Base-by-base conservation (phyloP, 1,140 invertebrate genomes). In the Magallana ariakensis region DNA sequence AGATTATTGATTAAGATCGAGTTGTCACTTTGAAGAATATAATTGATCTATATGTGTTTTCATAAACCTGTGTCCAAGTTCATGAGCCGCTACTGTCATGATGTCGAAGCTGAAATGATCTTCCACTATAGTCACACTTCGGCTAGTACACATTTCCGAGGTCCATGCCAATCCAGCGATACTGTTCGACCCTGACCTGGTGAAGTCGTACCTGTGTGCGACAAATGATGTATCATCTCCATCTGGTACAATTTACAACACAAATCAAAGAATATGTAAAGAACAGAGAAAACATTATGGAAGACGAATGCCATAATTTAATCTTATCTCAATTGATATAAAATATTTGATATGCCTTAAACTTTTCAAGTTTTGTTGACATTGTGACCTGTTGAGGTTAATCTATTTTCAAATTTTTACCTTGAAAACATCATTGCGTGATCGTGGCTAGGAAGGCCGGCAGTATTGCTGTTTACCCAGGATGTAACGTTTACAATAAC, bases 31-130 rank as follows among this genome's bases (percentile, higher is more conserved):
- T 46, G 5, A 46, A 46, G 33, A 46, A 46, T 46, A 46, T 46
- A 46, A 5, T 46, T 46, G 33, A 46, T 46, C 3, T 46, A 46
- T 5, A 46, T 46, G 33, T 46, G 5, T 46, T 46, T 46, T 16
- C 75, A n/a, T 56, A 80, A 85, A 92, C 92, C 91, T 91, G 84
- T 92, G 92, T 9, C 89, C 92, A 9, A 92, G 89, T 87, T 92
- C 92, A 80, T 92, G 92, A 8, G 91, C 87, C 0, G 90, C 92
- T 19, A 91, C 91, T 53, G 87, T 88, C 33, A 91, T 85, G 82
- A 87, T 87, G 11, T 88, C 80, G 22, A 92, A 92, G 16, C 89
- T 89, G 66, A 92, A 92, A 15, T 83, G 70, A 57, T 92, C 90
- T 66, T 92, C 92, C 1, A 91, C 88, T 10, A 92, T 85, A 11